These are phyloP conservation scores for Desmodus rotundus DNA, from an alignment of 2,113 vertebrate species.

Conservation along the genomic window DNA sequence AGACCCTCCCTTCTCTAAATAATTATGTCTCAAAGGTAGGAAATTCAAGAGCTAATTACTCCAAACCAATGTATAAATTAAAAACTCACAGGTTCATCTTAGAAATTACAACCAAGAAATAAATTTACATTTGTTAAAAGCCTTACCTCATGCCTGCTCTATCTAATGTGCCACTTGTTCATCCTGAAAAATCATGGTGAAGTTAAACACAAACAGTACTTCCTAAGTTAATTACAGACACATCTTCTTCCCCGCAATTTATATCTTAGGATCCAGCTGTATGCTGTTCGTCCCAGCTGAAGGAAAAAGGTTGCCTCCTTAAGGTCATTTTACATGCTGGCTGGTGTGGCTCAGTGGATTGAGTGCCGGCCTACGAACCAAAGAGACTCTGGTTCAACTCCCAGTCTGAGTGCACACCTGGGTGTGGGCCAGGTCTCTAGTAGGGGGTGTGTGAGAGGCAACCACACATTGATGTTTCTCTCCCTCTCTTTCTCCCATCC, in stretches of 20 bases:
- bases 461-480: too few species aligned
- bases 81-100: not conserved
- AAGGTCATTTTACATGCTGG: not conserved
- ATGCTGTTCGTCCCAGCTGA: not conserved
- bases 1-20: slow-evolving; percentile 3
- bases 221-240: slow-evolving; percentile 55
- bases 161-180: slow-evolving; percentile 42
- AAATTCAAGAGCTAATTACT: slow-evolving; percentile 36
- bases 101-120: slow-evolving; percentile 21
- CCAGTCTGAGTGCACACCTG: too few species aligned
- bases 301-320: not conserved
- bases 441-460: too few species aligned
- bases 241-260: slow-evolving; percentile 35
- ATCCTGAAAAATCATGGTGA: slow-evolving; percentile 42
- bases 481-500: too few species aligned
- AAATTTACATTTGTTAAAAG: not conserved
- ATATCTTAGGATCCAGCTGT: not conserved
- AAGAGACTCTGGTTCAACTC: too few species aligned
- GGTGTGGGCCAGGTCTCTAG: too few species aligned
- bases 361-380: too few species aligned
- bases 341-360: too few species aligned
- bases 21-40: slow-evolving; percentile 25
- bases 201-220: slow-evolving; percentile 43
- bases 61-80: slow-evolving; percentile 25
- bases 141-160: not conserved